Base-by-base conservation (phyloP, 2,888 invertebrate species). In the Amaurobius ferox region DNA sequence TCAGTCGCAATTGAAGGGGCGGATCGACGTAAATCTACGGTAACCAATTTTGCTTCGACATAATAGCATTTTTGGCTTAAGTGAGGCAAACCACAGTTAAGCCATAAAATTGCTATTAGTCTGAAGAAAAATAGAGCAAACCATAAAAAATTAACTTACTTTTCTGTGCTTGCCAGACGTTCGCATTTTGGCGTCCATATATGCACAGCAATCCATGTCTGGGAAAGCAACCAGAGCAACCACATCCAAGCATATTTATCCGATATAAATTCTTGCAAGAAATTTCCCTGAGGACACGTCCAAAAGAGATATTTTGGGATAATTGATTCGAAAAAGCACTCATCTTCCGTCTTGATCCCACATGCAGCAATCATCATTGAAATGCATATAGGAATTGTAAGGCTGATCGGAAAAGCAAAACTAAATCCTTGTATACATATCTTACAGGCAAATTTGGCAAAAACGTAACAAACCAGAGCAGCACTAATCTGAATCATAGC, bases 181-280 rank as follows among this genome's bases (percentile, higher is more conserved):
- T 99, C 98, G 90, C 97, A 97, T 92, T 98, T 97, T 2, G 99
- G 99, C 1, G 96, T 97, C 98, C 98, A 99, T 88, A 99, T 97
- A 90, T 99, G 98, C 86, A 98, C 93, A 0, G 98, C 96, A 74
- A 98, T 96, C 97, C 99, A 98, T 0, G 97, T 96, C 92, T 99
- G 98, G 0, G 98, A 98, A 1, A 98, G 91, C 76, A 98, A 92
- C 97, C 98, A 97, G 11, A 97, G 91, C 74, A 97, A 91, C 97
- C 97, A 97, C 11, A 97, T 94, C 97, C 97, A 97, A 0, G 96
- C 96, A 93, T 97, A 96, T 93, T 95, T 96, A 89, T 95, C 94
- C 0, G 95, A 94, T 76, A 97, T 74, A 91, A 96, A 96, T 90
- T 96, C 96, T 89, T 95, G 95, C 28, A 97, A 93, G 89, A 95